Evolutionary conservation across 30 jellyfish, hydroid and myxozoan genomes (phyloP).

Genomic region (Turritopsis rubra): DNA sequence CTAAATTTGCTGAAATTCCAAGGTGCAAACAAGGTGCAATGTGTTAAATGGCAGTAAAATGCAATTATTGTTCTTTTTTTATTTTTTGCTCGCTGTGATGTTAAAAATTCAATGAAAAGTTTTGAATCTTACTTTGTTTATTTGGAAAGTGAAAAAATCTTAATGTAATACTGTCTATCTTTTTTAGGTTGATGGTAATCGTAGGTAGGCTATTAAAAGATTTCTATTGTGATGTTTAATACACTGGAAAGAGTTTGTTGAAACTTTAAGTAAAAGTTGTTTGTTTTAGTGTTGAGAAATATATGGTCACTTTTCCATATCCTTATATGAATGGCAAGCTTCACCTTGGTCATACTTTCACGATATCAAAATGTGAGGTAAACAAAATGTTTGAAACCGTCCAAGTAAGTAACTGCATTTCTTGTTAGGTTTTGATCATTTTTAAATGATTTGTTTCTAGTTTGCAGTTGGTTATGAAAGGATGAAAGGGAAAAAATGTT

Average conservation of each 20-base stretch:
- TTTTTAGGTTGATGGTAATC: not conserved
- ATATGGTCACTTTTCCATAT: conserved; percentile 92
- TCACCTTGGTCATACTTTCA: conserved; percentile 96
- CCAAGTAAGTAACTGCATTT: not conserved
- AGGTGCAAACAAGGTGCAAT: too few relatives aligned
- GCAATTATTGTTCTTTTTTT: too few relatives aligned
- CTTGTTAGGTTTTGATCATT: not conserved
- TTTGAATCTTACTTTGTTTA: too few relatives aligned
- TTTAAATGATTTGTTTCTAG: conserved; percentile 16
- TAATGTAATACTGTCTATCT: too few relatives aligned
- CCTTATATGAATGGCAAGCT: conserved; percentile 99
- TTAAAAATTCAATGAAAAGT: too few relatives aligned
- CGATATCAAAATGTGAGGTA: conserved; percentile 76
- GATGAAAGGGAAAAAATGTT: conserved; percentile 88
- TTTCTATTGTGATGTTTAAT: too few relatives aligned
- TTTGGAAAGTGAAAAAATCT: too few relatives aligned
- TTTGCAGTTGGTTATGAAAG: conserved; percentile 99
- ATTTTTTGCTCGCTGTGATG: too few relatives aligned
- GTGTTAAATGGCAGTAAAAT: too few relatives aligned
- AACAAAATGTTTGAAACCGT: not conserved
- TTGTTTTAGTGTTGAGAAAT: conserved; percentile 54
- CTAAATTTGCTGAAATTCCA: too few relatives aligned
- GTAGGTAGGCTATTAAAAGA: not conserved
- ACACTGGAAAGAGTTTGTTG: too few relatives aligned
- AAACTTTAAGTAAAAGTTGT: not conserved